Conservation (phyloP, 2,888 invertebrate genomes). For the Zaprionus obscuricornis region DNA sequence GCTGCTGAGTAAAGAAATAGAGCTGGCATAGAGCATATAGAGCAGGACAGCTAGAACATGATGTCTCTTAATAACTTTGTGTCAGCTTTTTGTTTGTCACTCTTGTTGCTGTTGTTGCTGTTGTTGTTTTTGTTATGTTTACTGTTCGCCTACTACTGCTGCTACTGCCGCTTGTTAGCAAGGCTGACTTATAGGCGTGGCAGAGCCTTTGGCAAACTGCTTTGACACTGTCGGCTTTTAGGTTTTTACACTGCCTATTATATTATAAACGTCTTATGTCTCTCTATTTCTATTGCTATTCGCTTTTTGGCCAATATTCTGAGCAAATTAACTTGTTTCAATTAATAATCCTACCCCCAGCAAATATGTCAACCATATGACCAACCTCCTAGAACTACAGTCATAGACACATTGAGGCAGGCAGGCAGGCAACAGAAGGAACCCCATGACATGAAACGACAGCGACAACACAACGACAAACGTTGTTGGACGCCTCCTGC, state of each 20-base stretch:
- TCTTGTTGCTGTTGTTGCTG: slow-evolving; percentile 54
- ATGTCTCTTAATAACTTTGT: slow-evolving; percentile 76
- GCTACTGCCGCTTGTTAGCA: slow-evolving; percentile 47
- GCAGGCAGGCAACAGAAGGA: too few species aligned
- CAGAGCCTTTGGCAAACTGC: slow-evolving; percentile 59
- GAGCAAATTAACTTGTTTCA: slow-evolving; percentile 83
- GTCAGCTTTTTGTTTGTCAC: slow-evolving; percentile 66
- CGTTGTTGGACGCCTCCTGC: background rate
- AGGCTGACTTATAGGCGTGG: slow-evolving; percentile 42
- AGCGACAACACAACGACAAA: too few species aligned
- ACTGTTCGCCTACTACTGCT: too few species aligned
- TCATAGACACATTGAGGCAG: too few species aligned
- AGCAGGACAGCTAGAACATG: slow-evolving; percentile 32
- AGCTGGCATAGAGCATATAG: background rate
- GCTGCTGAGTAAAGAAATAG: too few species aligned
- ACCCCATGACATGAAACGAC: slow-evolving; percentile 7
- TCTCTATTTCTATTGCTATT: slow-evolving; percentile 4
- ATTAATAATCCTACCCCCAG: slow-evolving; percentile 81
- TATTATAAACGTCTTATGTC: slow-evolving; percentile 24
- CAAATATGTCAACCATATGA: slow-evolving; percentile 80
- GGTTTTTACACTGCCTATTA: too few species aligned
- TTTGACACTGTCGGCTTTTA: slow-evolving; percentile 58
- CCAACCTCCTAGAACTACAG: slow-evolving; percentile 8
- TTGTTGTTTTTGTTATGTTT: slow-evolving; percentile 42
- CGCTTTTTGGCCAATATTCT: slow-evolving; percentile 62